A percentile compares a stretch with the other conserved stretches of the same genome.
phyloP scores from a whole-genome alignment of 1,140 invertebrate species.

The Hyles vespertilio region DNA sequence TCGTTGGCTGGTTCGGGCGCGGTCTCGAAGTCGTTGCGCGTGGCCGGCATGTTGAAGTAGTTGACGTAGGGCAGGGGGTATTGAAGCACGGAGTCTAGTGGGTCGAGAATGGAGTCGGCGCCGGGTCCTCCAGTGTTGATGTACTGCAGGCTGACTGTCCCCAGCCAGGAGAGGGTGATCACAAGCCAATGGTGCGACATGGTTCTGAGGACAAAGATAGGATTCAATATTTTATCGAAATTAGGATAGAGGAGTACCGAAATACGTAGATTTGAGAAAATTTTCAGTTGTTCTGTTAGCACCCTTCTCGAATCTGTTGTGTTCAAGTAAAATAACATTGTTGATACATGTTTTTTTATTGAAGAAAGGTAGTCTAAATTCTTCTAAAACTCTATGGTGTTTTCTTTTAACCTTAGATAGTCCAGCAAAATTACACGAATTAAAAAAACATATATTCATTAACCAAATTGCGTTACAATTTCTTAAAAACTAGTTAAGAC shows the following conservation, averaged over 20 bases:
- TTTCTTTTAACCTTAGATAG: too few species aligned
- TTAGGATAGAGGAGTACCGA: background rate
- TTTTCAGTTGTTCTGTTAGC: too few species aligned
- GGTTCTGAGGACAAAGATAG: constrained; percentile 38
- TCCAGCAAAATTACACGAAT: too few species aligned
- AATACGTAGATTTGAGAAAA: too few species aligned
- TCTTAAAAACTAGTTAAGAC: too few species aligned
- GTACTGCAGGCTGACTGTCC: constrained; percentile 55
- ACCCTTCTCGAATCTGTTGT: too few species aligned
- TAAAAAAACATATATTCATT: too few species aligned
- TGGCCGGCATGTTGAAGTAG: constrained; percentile 35
- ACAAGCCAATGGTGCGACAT: constrained; percentile 61
- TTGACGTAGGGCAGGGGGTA: constrained; percentile 43
- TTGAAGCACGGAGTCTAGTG: constrained; percentile 30
- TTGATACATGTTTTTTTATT: too few species aligned
- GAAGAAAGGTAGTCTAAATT: too few species aligned
- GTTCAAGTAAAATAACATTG: too few species aligned
- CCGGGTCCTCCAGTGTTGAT: constrained; percentile 40
- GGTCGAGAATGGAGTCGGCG: constrained; percentile 32
- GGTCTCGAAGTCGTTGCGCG: constrained; percentile 33
- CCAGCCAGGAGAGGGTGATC: constrained; percentile 52
- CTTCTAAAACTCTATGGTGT: too few species aligned
- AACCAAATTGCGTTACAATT: too few species aligned
- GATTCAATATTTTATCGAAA: background rate
- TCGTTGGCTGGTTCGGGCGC: constrained; percentile 19